Conservation (phyloP, 2,888 invertebrate genomes). For the Noctuana brunneofusca region DNA sequence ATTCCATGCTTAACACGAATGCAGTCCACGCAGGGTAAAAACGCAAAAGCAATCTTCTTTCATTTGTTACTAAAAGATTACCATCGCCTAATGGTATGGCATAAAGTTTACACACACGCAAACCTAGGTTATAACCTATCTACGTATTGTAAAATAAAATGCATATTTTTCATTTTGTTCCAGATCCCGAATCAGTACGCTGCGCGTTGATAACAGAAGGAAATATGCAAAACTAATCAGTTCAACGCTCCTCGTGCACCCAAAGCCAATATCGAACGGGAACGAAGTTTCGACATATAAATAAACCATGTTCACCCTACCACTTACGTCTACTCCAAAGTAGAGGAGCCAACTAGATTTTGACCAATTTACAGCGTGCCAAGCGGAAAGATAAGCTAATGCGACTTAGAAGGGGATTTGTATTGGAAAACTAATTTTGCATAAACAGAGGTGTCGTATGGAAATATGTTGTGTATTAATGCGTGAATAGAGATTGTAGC, state of each 20-base stretch:
- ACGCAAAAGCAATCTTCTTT: too few relatives aligned
- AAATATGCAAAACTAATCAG: conserved; percentile 22
- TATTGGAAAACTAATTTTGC: conserved; percentile 80
- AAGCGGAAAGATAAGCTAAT: conserved; percentile 82
- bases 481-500: conserved; percentile 29
- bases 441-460: conserved; percentile 48
- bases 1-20: too few relatives aligned
- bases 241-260: conserved; percentile 2
- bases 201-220: neutral
- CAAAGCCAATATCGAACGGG: conserved; percentile 8
- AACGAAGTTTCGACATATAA: conserved; percentile 21
- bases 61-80: too few relatives aligned
- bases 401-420: conserved; percentile 63
- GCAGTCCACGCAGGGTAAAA: too few relatives aligned
- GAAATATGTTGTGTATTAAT: conserved; percentile 27
- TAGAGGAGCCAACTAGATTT: conserved; percentile 78
- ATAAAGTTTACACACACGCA: neutral
- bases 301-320: conserved; percentile 50
- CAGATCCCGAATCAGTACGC: conserved; percentile 12
- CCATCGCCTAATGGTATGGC: too few relatives aligned
- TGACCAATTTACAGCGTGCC: conserved; percentile 83
- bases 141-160: neutral
- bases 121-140: too few relatives aligned
- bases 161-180: conserved; percentile 9
- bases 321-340: conserved; percentile 67